Percentiles rank a stretch among this genome's conserved stretches.
Evolutionary conservation across 2,888 invertebrate genomes (phyloP).

Genomic region (Phymatocera aterrima): DNA sequence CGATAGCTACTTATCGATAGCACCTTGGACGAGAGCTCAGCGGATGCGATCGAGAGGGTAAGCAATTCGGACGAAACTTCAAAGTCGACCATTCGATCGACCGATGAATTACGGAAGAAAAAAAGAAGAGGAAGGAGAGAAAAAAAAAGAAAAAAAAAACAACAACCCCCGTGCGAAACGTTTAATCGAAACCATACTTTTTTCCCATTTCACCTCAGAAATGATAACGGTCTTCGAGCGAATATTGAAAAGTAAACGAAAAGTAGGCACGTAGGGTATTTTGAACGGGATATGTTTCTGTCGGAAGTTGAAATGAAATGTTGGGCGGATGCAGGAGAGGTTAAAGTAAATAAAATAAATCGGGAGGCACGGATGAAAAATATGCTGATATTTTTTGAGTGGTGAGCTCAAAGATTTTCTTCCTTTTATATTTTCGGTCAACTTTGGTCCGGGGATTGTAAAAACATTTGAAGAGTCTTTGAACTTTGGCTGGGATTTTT

Average conservation of each 20-base stretch:
- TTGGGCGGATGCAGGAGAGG: background rate
- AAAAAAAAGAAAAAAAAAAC: too few species aligned
- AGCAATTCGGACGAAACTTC: background rate
- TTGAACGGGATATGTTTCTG: background rate
- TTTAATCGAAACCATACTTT: background rate
- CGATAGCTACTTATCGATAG: too few species aligned
- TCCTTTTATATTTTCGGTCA: conserved; percentile 4
- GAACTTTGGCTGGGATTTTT: too few species aligned
- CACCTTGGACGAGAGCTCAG: conserved; percentile 15
- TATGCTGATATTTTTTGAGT: background rate
- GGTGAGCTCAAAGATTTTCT: conserved; percentile 15
- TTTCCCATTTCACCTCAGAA: background rate
- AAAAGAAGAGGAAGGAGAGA: background rate
- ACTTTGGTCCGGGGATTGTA: background rate
- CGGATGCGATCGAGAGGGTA: background rate
- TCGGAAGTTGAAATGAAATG: background rate
- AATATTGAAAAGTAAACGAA: background rate
- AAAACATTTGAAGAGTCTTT: conserved; percentile 3
- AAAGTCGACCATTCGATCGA: background rate
- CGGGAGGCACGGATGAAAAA: background rate
- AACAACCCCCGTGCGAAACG: too few species aligned
- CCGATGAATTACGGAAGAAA: background rate
- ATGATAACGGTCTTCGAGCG: background rate
- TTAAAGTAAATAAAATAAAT: background rate
- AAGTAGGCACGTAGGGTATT: background rate